phyloP scores from a whole-genome alignment of 2,888 invertebrate genomes.

The Ormyrus thymus region DNA sequence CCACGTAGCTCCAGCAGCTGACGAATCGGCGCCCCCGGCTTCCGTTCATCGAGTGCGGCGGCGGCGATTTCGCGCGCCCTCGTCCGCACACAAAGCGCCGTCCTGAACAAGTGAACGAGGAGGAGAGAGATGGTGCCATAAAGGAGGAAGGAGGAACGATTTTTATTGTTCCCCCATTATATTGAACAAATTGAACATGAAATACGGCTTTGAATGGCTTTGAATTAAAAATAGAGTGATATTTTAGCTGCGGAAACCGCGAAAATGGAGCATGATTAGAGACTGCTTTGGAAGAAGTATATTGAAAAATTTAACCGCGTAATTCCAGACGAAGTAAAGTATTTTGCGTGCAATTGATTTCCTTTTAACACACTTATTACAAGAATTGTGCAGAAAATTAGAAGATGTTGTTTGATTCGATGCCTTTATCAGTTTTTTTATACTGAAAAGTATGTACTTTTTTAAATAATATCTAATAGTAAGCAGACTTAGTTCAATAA shows the following conservation, averaged over 20 bases:
- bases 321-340: too few relatives aligned
- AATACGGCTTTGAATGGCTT: conserved; percentile 5
- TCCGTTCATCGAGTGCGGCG: conserved; percentile 7
- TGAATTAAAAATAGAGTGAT: conserved; percentile 22
- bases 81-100: conserved; percentile 24
- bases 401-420: too few relatives aligned
- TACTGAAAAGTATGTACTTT: too few relatives aligned
- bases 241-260: neutral
- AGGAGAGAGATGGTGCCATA: neutral
- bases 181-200: conserved; percentile 42
- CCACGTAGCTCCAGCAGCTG: conserved; percentile 8
- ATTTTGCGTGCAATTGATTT: too few relatives aligned
- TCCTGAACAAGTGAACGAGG: neutral
- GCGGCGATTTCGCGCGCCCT: conserved; percentile 20
- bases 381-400: too few relatives aligned
- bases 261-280: too few relatives aligned
- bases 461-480: too few relatives aligned
- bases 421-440: too few relatives aligned
- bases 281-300: too few relatives aligned
- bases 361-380: too few relatives aligned
- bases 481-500: too few relatives aligned
- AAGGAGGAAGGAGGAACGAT: conserved; percentile 11
- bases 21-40: conserved; percentile 31
- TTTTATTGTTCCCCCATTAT: conserved; percentile 33
- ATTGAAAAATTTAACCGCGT: too few relatives aligned